A percentile compares a stretch with the other conserved stretches of the same genome.
Evolutionary conservation across 1,140 invertebrate genomes (phyloP).

Genomic region (Cyclina sinensis): DNA sequence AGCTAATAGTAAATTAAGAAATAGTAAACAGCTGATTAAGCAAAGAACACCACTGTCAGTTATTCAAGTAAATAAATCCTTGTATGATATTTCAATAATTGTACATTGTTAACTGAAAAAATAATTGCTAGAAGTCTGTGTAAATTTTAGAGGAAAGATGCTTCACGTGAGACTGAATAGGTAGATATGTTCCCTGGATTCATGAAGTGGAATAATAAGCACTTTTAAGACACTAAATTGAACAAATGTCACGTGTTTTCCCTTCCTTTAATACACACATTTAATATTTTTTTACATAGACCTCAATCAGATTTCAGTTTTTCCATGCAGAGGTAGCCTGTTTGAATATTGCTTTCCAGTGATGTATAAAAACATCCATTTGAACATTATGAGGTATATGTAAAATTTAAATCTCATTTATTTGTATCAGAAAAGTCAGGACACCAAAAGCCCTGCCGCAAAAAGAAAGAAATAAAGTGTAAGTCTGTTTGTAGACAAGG

Average conservation of each 20-base stretch:
- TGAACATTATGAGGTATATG: no score
- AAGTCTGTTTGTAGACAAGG: conserved; percentile 6
- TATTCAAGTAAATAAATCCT: no score
- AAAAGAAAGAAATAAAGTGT: conserved; percentile 28
- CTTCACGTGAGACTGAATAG: neutral
- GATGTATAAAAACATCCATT: no score
- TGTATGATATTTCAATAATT: no score
- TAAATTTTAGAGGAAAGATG: neutral
- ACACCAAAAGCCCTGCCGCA: neutral
- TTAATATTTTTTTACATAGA: neutral
- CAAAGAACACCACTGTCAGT: no score
- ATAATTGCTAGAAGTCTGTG: neutral
- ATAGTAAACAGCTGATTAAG: no score
- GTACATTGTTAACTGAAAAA: no score
- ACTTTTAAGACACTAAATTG: neutral
- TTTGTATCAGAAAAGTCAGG: neutral
- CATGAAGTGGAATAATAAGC: neutral
- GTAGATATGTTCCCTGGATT: neutral
- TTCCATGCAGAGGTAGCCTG: conserved; percentile 1
- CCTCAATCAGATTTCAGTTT: neutral
- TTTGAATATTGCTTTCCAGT: no score
- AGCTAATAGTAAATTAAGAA: no score
- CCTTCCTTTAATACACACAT: neutral
- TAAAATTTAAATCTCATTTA: neutral
- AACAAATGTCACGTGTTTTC: neutral